Evolutionary conservation across 1,140 invertebrate species (phyloP), one percentile per base, ranked within the genome.

Genomic region (Hestina assimilis): DNA sequence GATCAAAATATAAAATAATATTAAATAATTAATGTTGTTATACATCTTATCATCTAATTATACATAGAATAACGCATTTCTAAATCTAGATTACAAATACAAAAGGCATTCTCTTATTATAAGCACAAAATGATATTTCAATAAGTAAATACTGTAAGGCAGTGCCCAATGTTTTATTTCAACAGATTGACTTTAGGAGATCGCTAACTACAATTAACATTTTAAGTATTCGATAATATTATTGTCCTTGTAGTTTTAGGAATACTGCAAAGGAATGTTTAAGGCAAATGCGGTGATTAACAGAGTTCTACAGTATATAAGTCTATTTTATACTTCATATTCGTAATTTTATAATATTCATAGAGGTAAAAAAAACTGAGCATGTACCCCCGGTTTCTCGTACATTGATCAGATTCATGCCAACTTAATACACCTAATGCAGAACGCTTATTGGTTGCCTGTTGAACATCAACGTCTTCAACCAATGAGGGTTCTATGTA

Each of bases 101-200:
- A 47, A 47, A 31, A 31, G 17, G 28, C 31, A 35, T 15, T 35
- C 31, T 33, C 26, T 31, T 47, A 31, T 31, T 29, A 54, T 45
- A 35, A 54, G 40, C 40, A 54, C 29, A 54, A 53, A 54, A 54
- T 54, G 51, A 56, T 17, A 62, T 45, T 46, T 54, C 12, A 48
- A 26, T 51, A 40, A 51, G 52, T 33, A 17, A 60, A 60, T 61
- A 61, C 45, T 54, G 33, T 61, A 61, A 61, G 58, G 58, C 58
- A 61, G 58, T 61, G 57, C 17, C 14, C 35, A 41, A 15, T 35
- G 50, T 29, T 42, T 52, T 19, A 15, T 14, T 48, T 24, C 12
- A 48, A 43, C 12, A 3, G 14, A 45, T 26, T 23, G 23, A 31
- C 20, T 20, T 31, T n/a, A 47, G 12, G 31, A 47, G 42, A 28